Conservation (phyloP, 2,797 vertebrate genomes). For the Petrocephalus schoutedeni region DNA sequence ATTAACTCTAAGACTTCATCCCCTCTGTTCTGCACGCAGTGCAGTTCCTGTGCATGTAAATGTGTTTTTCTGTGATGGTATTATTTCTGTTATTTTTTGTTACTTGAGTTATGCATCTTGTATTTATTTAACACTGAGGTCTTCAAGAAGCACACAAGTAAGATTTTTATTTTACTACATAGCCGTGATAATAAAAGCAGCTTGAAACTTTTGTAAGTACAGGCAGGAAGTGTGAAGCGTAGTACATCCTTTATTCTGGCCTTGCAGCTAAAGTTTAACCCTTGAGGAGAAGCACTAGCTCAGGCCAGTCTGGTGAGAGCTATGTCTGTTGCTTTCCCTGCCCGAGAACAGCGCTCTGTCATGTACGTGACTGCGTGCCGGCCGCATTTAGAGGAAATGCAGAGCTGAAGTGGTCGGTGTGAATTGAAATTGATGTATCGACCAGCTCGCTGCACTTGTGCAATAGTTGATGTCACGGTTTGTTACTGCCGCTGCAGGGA, state of each 20-base stretch:
- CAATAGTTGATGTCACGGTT: constrained; percentile 9
- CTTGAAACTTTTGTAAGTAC: not conserved
- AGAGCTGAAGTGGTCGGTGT: not conserved
- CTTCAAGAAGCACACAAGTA: not conserved
- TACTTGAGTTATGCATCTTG: not conserved
- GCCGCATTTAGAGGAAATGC: not conserved
- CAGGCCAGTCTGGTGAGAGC: not conserved
- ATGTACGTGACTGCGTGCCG: not conserved
- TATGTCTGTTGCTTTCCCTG: not conserved
- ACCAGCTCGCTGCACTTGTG: not conserved
- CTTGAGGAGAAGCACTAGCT: not conserved
- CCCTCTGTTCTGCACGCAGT: not conserved
- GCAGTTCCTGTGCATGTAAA: not conserved
- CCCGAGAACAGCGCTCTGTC: not conserved
- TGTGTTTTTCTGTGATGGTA: not conserved
- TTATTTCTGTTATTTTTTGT: not conserved
- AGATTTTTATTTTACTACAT: not conserved
- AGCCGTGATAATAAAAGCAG: not conserved
- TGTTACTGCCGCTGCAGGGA: not conserved
- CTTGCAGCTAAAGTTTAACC: not conserved
- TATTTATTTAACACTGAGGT: not conserved
- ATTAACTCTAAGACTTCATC: not conserved
- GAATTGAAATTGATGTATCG: constrained; percentile 9
- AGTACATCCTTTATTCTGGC: not conserved
- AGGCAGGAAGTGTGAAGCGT: not conserved